phyloP scores from a whole-genome alignment of 23 tunicate species.

The Phallusia fumigata region DNA sequence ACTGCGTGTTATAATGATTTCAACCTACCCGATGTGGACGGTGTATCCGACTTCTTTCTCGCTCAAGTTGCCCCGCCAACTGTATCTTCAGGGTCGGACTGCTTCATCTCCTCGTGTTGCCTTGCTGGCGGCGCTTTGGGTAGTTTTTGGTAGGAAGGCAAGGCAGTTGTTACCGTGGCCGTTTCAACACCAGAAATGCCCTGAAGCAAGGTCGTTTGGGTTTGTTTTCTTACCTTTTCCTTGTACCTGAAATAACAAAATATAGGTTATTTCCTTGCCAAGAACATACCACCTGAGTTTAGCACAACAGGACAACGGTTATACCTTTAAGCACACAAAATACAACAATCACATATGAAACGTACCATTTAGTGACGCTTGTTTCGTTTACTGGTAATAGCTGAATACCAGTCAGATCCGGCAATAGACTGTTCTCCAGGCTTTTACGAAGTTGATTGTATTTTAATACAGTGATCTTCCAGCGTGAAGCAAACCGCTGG shows the following conservation, averaged over 20 bases:
- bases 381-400: constrained; percentile 1
- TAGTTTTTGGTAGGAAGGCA: too few species aligned
- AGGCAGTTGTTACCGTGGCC: too few species aligned
- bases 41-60: too few species aligned
- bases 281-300: too few species aligned
- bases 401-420: background rate
- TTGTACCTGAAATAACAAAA: background rate
- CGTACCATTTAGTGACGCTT: background rate
- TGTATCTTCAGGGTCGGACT: background rate
- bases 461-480: background rate
- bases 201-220: background rate
- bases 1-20: too few species aligned
- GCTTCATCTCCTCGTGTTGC: too few species aligned
- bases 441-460: background rate
- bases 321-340: too few species aligned
- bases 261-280: too few species aligned
- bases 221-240: background rate
- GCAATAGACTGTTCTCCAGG: background rate
- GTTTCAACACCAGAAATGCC: background rate
- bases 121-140: too few species aligned
- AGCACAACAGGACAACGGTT: too few species aligned
- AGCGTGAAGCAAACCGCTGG: background rate
- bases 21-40: too few species aligned
- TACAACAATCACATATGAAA: background rate
- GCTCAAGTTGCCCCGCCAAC: constrained; percentile 6